Base-by-base conservation (phyloP, 92 coral and sea anemone genomes). In the Palythoa heliodiscus region DNA sequence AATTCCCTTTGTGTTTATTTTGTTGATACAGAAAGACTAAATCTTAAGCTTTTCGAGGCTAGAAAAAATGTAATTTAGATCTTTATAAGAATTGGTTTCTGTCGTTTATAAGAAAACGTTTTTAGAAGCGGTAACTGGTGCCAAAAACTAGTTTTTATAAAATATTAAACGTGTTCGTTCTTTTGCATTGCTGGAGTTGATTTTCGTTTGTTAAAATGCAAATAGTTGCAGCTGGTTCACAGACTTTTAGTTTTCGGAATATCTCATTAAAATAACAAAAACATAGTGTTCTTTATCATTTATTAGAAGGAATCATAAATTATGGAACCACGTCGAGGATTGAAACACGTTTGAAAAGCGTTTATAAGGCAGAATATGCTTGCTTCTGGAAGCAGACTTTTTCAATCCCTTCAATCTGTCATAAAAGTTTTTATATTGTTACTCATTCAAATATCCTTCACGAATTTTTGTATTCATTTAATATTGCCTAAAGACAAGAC, bases 191-290 rank as follows among this genome's bases (percentile, higher is more conserved):
- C 61, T 12, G 20, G 23, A 47, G 82, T 69, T 70, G 90, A 89
- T 69, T 86, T 80, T 89, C 87, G 82, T 83, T 90, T 90, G 93
- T 90, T 87, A 83, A 90, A 78, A 90, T 90, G 93, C 93, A 87
- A 90, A 90, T 87, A 61, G 52, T 71, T 68, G 88, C 93, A 90
- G 93, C 93, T 90, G 93, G 84, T 90, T 90, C 40, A 19, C 81
- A 52, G 50, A 43, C 38, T 70, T 19, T 70, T 35, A 24, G 79
- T 71, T 52, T 83, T 83, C 78, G 50, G 75, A 38, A 79, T 73
- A 78, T 66, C 90, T 90, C 86, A 90, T 90, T 90, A 87, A 73
- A 90, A 90, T 87, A 88, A 90, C 93, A 90, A 90, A 87, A 75
- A 77, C 55, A 64, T 43, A 47, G 71, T 47, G 61, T 40, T 54